phyloP scores from a whole-genome alignment of 2,113 vertebrate species.

The Hippopotamus amphibius region DNA sequence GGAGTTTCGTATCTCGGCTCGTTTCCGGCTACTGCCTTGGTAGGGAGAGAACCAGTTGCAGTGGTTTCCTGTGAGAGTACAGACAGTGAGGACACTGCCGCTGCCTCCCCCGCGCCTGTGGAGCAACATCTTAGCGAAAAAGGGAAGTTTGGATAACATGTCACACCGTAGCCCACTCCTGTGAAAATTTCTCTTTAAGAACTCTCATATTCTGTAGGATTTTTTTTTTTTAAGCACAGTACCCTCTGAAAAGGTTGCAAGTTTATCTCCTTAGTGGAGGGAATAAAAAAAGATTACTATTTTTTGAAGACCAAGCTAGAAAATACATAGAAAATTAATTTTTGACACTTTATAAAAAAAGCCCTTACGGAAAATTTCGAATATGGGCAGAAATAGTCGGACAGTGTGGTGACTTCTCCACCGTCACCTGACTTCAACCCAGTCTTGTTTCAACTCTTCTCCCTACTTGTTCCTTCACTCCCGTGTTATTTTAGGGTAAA shows the following conservation, averaged over 20 bases:
- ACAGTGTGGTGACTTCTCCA: background rate
- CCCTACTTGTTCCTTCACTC: accelerated
- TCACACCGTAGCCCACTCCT: background rate
- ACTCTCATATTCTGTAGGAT: background rate
- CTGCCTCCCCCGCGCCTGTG: background rate
- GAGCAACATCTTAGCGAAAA: background rate
- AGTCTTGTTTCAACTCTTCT: background rate
- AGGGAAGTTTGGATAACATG: constrained; percentile 21
- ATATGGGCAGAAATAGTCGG: background rate
- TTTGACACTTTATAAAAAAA: background rate
- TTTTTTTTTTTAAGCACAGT: background rate
- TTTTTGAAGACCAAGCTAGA: constrained; percentile 38
- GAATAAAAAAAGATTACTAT: background rate
- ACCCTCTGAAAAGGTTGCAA: background rate
- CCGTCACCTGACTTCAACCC: accelerated
- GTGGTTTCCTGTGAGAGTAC: background rate
- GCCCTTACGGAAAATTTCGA: background rate
- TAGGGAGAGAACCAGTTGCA: background rate
- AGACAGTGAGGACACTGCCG: background rate
- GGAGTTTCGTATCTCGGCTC: background rate
- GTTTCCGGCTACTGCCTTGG: background rate
- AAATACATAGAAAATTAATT: background rate
- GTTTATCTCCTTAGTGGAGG: background rate
- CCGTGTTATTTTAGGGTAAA: background rate
- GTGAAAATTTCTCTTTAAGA: background rate